Evolutionary conservation across 2,113 vertebrate species (phyloP), one percentile per base, ranked within the genome.

Genomic region (Neopipo cinnamomea): DNA sequence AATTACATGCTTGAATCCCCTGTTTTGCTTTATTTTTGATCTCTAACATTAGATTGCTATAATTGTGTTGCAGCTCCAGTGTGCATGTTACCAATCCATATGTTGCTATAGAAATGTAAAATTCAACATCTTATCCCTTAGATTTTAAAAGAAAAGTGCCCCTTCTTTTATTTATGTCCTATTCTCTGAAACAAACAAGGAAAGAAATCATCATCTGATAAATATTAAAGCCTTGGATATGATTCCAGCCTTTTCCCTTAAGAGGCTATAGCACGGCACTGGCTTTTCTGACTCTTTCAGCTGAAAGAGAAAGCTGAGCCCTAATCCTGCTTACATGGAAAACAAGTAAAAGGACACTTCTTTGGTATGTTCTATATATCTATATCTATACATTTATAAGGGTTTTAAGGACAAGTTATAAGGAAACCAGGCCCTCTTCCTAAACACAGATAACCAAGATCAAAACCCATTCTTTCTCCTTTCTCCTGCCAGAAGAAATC

Each of bases 11-110:
- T 85, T 92, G 77, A 93, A 85, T 93, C 49, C 39, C 39, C 56
- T 84, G 39, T 68, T 83, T 90, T 66, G 66, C 87, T 81, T 91
- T 84, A 59, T 92, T 93, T 96, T 86, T 91, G 52, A 93, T 93
- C 75, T 90, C 75, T 67, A 88, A 70, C 79, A 84, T 90, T 91
- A 93, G 71, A 94, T 75, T 84, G 72, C 50, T 73, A 8, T 78
- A 88, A 91, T 86, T 96, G 65, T 87, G 84, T 95, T 83, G 81
- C 85, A 71, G 44, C 14, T 91, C 46, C 75, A 59, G 20, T 66
- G 55, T 20, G 3, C 53, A 30, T 53, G 50, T 71, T 89, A 70
- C 63, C 33, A 83, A 84, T 59, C 25, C 35, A 39, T 63, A 41
- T 37, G 55, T 94, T 88, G 41, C 42, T 89, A 81, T 37, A 82